Base-by-base conservation (phyloP, 2,797 vertebrate species). In the Gastrophryne carolinensis region DNA sequence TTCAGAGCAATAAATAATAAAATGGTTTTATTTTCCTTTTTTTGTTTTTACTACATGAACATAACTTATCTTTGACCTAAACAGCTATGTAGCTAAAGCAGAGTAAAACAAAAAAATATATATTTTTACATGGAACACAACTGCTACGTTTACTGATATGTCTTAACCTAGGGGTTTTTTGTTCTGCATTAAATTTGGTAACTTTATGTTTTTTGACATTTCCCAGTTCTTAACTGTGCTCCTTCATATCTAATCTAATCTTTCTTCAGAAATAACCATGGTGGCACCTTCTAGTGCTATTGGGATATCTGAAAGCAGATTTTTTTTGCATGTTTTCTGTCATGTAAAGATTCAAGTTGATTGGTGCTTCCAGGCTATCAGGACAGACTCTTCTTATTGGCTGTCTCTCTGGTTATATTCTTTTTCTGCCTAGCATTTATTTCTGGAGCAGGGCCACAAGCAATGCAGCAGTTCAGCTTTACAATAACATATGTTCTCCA, bases 161-260 rank as follows among this genome's bases (percentile, higher is more conserved):
- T n/a, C n/a, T 39, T 13, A 39, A 47, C 71, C 61, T 24, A 27
- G 17, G 60, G 60, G 35, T 23, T 73, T 64, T 73, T 64, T 53
- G 35, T 19, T 56, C 47, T 44, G 57, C n/a, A 4, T 73, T 56
- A 57, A 34, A 41, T 34, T 47, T 74, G 49, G 37, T 24, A 57
- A 49, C 4, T 57, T 57, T 30, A 74, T 74, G 61, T 54, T 65
- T 56, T n/a, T 66, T 74, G 72, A 74, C 72, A 58, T 61, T 56
- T 74, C 58, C 34, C 27, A 19, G 52, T 74, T 24, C 21, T 57
- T 66, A 62, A 21, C 27, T 64, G 53, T 66, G 27, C 21, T 44
- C 60, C 56, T 57, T 74, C 72, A 17, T 44, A 49, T 57, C 21
- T 34, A 74, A 74, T 74, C 34, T 65, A 11, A 49, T 57, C 4